Evolutionary conservation across 2,113 vertebrate species (phyloP).

Genomic region (Hypanus sabinus): DNA sequence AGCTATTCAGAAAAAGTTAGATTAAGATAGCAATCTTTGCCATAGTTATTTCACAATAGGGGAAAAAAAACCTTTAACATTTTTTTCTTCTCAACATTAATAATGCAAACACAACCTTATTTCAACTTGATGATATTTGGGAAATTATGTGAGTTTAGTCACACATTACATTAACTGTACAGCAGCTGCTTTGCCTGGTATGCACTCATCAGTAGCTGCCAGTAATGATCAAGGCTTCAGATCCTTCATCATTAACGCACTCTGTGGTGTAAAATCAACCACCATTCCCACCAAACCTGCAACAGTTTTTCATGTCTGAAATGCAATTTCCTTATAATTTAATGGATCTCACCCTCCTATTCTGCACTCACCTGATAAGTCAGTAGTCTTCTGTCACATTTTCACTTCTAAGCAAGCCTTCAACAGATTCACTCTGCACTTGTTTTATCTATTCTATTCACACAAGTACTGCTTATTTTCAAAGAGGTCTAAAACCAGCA

Average conservation of each 20-base stretch:
- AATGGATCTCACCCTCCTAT: not conserved
- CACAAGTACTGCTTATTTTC: not conserved
- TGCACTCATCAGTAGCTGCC: not conserved
- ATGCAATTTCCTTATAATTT: not conserved
- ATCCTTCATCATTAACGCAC: not conserved
- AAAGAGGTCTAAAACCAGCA: too few relatives aligned
- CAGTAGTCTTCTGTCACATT: not conserved
- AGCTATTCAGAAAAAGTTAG: conserved; percentile 22
- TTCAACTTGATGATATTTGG: not conserved
- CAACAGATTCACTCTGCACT: not conserved
- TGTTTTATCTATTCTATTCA: not conserved
- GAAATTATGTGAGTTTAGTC: not conserved
- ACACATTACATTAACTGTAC: not conserved
- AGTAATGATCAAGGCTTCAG: not conserved
- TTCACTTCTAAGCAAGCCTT: not conserved
- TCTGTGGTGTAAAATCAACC: not conserved
- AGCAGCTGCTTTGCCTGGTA: not conserved
- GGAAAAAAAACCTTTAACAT: not conserved
- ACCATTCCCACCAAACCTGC: not conserved
- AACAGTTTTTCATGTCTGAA: not conserved
- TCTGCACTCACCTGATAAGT: not conserved
- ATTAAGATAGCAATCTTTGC: not conserved
- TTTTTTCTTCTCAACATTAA: not conserved
- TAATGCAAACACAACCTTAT: conserved; percentile 14
- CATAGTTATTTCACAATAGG: not conserved